Base-by-base conservation (phyloP, 2,113 vertebrate genomes). In the Paramormyrops kingsleyae region DNA sequence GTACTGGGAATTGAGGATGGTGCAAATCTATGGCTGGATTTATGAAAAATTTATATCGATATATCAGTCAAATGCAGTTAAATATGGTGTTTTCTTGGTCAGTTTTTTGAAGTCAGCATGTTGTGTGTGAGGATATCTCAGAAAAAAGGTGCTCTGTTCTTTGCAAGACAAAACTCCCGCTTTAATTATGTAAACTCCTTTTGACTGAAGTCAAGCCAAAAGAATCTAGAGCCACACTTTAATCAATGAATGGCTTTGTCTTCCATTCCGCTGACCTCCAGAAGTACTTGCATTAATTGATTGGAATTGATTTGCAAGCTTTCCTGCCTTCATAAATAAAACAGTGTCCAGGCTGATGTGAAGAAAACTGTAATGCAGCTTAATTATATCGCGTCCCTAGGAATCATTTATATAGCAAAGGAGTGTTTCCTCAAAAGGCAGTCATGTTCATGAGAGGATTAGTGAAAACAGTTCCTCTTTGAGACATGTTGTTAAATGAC, bases 281-380 rank as follows among this genome's bases (percentile, higher is more conserved):
- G 92, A 94, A 93, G 92, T 94, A 89, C 91, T 89, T 93, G 90
- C 93, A 92, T 95, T 94, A 95, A 95, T 94, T 95, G 94, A 95
- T 95, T 94, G 91, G 91, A 95, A 95, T 94, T 95, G 94, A 95
- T 95, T 94, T 91, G 92, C 92, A 93, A 93, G 92, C 93, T 91
- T 93, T 83, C 52, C 91, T 91, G 92, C 93, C 88, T 92, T 90
- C 93, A 93, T 91, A 87, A 90, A 88, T 66, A 39, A 92, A 93
- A 90, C 89, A 62, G 2, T 8, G 89, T 4, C 84, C 93, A 93
- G 92, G 90, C 92, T 90, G 90, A 93, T 90, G 89, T 91, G 92
- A 92, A 93, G 90, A 87, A 90, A 90, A 86, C 52, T 83, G 9
- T 85, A 66, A 89, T 89, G 46, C 91, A 31, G 35, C 84, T 86